Conservation (phyloP, 2,797 vertebrate species). For the Sciaenops ocellatus region DNA sequence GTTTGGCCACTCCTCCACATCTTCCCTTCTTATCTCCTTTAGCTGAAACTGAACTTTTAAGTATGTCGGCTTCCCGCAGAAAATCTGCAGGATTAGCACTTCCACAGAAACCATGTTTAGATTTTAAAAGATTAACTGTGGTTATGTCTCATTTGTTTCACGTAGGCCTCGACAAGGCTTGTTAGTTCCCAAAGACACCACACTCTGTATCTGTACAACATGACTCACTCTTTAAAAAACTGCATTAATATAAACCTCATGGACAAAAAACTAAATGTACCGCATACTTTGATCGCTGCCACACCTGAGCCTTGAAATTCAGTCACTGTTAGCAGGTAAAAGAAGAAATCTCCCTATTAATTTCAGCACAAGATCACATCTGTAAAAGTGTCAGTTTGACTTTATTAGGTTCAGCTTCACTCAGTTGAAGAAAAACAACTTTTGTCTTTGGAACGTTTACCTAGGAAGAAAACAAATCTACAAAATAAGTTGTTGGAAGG, state of each 20-base stretch:
- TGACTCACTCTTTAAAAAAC: neutral
- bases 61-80: conserved; percentile 10
- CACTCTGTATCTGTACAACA: conserved; percentile 26
- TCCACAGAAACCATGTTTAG: conserved; percentile 39
- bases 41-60: conserved; percentile 24
- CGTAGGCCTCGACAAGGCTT: conserved; percentile 40
- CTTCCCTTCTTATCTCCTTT: conserved; percentile 48
- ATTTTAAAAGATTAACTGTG: conserved; percentile 44
- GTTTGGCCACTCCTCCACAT: conserved; percentile 53
- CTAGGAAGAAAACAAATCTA: conserved; percentile 80
- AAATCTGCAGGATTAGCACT: conserved; percentile 38
- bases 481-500: conserved; percentile 83
- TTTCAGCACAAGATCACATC: conserved; percentile 44
- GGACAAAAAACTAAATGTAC: conserved; percentile 12
- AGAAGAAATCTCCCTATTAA: conserved; percentile 22
- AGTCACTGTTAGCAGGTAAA: conserved; percentile 9
- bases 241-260: conserved; percentile 42
- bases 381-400: conserved; percentile 83
- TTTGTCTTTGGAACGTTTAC: conserved; percentile 87
- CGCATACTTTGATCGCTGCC: neutral
- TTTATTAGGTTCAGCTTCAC: conserved; percentile 87
- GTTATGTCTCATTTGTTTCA: conserved; percentile 60
- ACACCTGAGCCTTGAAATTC: neutral
- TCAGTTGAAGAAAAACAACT: conserved; percentile 87
- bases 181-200: conserved; percentile 33